Evolutionary conservation across 2,113 vertebrate genomes (phyloP), one percentile per base, ranked within the genome.

Genomic region (Eonycteris spelaea): DNA sequence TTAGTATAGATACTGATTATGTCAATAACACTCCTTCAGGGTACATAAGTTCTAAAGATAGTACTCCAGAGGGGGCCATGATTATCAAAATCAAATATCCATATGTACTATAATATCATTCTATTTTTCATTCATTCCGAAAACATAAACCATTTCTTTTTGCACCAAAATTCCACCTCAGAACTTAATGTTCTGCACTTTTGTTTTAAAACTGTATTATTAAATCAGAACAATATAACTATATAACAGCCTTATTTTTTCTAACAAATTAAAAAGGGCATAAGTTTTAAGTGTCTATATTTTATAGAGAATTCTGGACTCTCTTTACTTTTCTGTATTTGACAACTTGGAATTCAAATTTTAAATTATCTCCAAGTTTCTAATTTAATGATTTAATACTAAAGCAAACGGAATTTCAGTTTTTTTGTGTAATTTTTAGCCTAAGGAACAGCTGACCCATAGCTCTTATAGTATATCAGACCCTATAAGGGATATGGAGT

Each of bases 81-180:
- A 82, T 78, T 43, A 94, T 51, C 45, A 24, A 89, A 94, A 83
- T 74, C 89, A 94, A 92, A 83, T 95, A 92, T 78, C 82, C 18
- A 26, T 35, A 48, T 55, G 61, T 24, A 77, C 61, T 48, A 79
- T 82, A 85, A 78, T 68, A 93, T 53, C 71, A 73, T 51, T 61
- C 86, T 68, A 33, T 43, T 71, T 86, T 43, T 74, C 86, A 91
- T 30, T 83, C 67, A 91, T 68, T 86, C 87, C 93, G 30, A 88
- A 75, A 93, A 77, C 61, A 74, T 21, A 79, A 94, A 74, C 67
- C 22, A 75, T 75, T 82, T 73, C 13, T 57, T 71, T 51, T 24
- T 3, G 1, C 74, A 63, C 26, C 14, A 0, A 67, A 82, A 86
- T 65, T 79, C 19, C 24, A 95, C 73, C 40, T 83, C 35, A 2